phyloP scores from a whole-genome alignment of 1,140 invertebrate species.

The Ceratina japonica region DNA sequence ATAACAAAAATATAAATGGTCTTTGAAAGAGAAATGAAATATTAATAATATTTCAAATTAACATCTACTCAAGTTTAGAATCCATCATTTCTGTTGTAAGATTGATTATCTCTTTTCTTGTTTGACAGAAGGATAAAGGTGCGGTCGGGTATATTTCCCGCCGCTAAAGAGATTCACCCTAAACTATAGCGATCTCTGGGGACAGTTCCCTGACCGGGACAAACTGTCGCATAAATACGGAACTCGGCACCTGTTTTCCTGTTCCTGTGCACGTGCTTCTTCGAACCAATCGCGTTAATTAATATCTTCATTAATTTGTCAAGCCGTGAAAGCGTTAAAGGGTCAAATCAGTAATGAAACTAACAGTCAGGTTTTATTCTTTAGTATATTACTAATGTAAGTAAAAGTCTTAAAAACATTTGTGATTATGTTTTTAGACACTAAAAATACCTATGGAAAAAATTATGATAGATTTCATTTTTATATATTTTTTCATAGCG shows the following conservation, averaged over 20 bases:
- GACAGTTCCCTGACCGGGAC: constrained; percentile 1
- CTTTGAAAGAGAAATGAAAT: background rate
- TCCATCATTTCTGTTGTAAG: background rate
- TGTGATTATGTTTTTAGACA: too few relatives aligned
- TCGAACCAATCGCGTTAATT: background rate
- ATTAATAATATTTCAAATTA: background rate
- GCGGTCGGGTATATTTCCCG: background rate
- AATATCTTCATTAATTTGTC: too few relatives aligned
- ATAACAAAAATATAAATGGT: too few relatives aligned
- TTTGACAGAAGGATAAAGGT: background rate
- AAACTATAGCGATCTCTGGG: constrained; percentile 13
- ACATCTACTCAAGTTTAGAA: background rate
- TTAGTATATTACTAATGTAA: too few relatives aligned
- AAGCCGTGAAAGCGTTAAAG: background rate
- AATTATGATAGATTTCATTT: too few relatives aligned
- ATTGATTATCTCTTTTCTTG: background rate
- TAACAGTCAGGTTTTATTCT: too few relatives aligned
- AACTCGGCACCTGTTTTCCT: constrained; percentile 21
- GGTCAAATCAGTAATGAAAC: too few relatives aligned
- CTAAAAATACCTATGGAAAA: too few relatives aligned
- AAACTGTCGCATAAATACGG: constrained; percentile 28
- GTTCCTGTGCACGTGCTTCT: background rate
- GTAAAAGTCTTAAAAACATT: too few relatives aligned
- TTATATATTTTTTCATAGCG: too few relatives aligned
- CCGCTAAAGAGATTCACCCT: constrained; percentile 24